Evolutionary conservation across 92 coral and sea anemone genomes (phyloP).

Genomic region (Zoanthus sociatus): DNA sequence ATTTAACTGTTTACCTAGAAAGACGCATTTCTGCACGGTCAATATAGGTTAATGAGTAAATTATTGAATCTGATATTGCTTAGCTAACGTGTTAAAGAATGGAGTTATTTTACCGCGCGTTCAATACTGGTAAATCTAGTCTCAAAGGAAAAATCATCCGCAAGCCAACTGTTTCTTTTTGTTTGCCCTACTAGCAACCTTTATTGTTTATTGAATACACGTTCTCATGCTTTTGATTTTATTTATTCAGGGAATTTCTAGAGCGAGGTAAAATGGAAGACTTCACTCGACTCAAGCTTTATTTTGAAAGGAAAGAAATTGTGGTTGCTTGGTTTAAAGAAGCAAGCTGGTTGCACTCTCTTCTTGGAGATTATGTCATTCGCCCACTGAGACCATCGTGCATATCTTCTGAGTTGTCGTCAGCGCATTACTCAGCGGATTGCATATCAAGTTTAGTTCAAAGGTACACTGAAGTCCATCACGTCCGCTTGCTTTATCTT

Average conservation of each 20-base stretch:
- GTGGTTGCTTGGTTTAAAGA: slow-evolving; percentile 99
- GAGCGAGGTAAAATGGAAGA: slow-evolving; percentile 92
- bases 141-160: slow-evolving; percentile 31
- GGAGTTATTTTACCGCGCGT: slow-evolving; percentile 15
- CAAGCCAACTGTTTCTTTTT: background rate
- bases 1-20: slow-evolving; percentile 54
- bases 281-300: slow-evolving; percentile 89
- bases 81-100: slow-evolving; percentile 23
- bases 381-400: slow-evolving; percentile 93
- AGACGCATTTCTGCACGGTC: slow-evolving; percentile 51
- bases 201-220: background rate
- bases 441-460: slow-evolving; percentile 92
- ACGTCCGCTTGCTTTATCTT: background rate
- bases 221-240: background rate
- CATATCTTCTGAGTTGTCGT: slow-evolving; percentile 88
- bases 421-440: slow-evolving; percentile 91
- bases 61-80: slow-evolving; percentile 44
- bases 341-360: slow-evolving; percentile 94
- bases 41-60: slow-evolving; percentile 43
- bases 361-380: slow-evolving; percentile 92
- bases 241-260: slow-evolving; percentile 81
- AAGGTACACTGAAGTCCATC: slow-evolving; percentile 63
- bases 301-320: slow-evolving; percentile 94
- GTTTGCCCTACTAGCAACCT: background rate
- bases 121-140: slow-evolving; percentile 24